Evolutionary conservation across 2,888 invertebrate genomes (phyloP).

Genomic region (Aricia artaxerxes): DNA sequence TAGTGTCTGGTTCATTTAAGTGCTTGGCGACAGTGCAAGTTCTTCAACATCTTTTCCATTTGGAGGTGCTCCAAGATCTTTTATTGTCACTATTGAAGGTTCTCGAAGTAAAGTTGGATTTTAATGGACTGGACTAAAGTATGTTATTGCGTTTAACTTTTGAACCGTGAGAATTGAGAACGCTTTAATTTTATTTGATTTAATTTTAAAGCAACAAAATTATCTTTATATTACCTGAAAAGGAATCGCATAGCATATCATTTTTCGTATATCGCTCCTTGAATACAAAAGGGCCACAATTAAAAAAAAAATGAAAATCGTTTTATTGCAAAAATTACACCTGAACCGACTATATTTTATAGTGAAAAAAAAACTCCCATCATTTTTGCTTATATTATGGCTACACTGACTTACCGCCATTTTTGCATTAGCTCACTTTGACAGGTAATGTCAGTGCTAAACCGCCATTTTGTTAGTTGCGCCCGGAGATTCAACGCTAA

Average conservation of each 20-base stretch:
- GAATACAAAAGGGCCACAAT: too few species aligned
- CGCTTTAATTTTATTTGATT: background rate
- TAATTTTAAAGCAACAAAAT: background rate
- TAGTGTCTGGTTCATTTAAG: conserved; percentile 47
- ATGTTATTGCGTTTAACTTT: conserved; percentile 45
- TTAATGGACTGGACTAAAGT: conserved; percentile 53
- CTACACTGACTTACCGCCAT: too few species aligned
- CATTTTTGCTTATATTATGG: too few species aligned
- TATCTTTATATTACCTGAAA: background rate
- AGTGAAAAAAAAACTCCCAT: too few species aligned
- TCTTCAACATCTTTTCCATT: conserved; percentile 61
- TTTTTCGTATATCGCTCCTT: too few species aligned
- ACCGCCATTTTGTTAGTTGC: too few species aligned
- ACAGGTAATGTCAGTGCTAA: too few species aligned
- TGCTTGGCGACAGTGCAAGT: conserved; percentile 49
- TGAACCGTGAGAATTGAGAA: conserved; percentile 17
- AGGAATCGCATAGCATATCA: background rate
- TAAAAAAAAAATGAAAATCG: too few species aligned
- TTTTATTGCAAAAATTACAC: too few species aligned
- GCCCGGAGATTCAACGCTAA: too few species aligned
- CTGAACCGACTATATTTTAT: too few species aligned
- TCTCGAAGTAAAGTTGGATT: conserved; percentile 51
- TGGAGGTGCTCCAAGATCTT: conserved; percentile 70
- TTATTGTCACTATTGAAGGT: conserved; percentile 65
- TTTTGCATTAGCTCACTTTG: too few species aligned